phyloP scores from a whole-genome alignment of 2,888 invertebrate genomes.

The Dryocosmus kuriphilus region DNA sequence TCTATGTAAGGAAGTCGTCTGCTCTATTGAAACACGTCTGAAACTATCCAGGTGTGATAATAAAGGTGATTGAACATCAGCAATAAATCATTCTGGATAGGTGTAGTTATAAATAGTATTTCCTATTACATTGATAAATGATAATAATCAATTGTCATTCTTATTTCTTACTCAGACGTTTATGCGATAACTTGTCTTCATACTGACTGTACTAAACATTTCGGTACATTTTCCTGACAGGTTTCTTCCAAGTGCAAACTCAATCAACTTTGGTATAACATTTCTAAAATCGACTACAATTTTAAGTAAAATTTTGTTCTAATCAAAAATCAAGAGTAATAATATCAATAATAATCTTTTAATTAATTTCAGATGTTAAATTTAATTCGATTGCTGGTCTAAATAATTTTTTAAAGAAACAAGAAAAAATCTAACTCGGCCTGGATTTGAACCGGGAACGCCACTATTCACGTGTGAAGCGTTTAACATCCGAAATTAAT shows the following conservation, averaged over 20 bases:
- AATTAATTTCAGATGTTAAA: no score
- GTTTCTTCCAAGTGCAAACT: neutral
- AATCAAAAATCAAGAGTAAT: no score
- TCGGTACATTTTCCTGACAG: slow-evolving; percentile 9
- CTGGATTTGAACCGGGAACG: no score
- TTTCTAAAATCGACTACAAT: no score
- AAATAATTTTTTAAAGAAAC: no score
- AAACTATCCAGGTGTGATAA: slow-evolving; percentile 27
- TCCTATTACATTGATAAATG: neutral
- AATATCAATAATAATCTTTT: no score
- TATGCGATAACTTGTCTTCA: neutral
- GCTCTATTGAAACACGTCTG: neutral
- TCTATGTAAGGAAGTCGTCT: neutral
- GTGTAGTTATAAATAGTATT: neutral
- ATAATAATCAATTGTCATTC: slow-evolving; percentile 22
- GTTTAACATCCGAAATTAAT: no score
- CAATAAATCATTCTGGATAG: slow-evolving; percentile 19
- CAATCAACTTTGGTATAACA: no score
- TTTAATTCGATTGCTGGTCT: no score
- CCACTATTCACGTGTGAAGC: no score
- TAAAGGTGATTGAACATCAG: slow-evolving; percentile 8
- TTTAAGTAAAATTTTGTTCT: no score
- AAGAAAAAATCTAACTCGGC: no score
- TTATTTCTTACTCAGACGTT: neutral
- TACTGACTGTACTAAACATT: neutral